A percentile compares a stretch with the other conserved stretches of the same genome.
Evolutionary conservation across 2,888 invertebrate species (phyloP).

Genomic region (Ichneumon xanthorius): DNA sequence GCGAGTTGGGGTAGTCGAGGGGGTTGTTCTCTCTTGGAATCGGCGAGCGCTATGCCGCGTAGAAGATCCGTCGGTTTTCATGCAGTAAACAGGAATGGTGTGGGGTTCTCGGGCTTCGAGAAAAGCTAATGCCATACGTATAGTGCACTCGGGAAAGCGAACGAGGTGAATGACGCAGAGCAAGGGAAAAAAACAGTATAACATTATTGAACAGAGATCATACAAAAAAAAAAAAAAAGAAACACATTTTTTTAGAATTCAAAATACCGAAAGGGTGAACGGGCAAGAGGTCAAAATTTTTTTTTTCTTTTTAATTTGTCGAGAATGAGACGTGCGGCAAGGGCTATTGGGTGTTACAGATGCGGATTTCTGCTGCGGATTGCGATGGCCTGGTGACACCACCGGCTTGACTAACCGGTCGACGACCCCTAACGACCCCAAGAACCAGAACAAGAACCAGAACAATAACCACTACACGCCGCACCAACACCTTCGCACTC

Average conservation of each 20-base stretch:
- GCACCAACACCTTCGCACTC: slow-evolving; percentile 84
- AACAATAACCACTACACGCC: slow-evolving; percentile 84
- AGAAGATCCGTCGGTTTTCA: neutral
- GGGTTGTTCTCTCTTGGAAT: neutral
- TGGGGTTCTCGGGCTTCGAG: neutral
- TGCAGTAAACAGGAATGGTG: slow-evolving; percentile 20
- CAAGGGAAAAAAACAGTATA: neutral
- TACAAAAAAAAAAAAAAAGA: neutral
- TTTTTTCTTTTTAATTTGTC: neutral
- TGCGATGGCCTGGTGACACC: slow-evolving; percentile 92
- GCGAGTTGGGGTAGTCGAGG: slow-evolving; percentile 18
- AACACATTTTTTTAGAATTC: neutral
- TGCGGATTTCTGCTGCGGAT: slow-evolving; percentile 96
- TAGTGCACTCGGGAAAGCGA: slow-evolving; percentile 27
- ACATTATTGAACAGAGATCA: neutral
- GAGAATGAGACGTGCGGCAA: slow-evolving; percentile 72
- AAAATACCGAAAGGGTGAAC: slow-evolving; percentile 21
- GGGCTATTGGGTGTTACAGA: slow-evolving; percentile 89
- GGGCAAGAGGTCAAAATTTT: slow-evolving; percentile 61
- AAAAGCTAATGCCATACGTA: neutral
- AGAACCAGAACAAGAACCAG: slow-evolving; percentile 82
- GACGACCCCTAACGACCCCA: slow-evolving; percentile 80
- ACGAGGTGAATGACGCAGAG: slow-evolving; percentile 58
- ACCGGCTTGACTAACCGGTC: slow-evolving; percentile 83
- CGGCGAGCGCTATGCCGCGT: slow-evolving; percentile 4